Percentiles rank a stretch among this genome's conserved stretches.
phyloP scores from a whole-genome alignment of 2,113 vertebrate species.

The Pygoscelis adeliae region DNA sequence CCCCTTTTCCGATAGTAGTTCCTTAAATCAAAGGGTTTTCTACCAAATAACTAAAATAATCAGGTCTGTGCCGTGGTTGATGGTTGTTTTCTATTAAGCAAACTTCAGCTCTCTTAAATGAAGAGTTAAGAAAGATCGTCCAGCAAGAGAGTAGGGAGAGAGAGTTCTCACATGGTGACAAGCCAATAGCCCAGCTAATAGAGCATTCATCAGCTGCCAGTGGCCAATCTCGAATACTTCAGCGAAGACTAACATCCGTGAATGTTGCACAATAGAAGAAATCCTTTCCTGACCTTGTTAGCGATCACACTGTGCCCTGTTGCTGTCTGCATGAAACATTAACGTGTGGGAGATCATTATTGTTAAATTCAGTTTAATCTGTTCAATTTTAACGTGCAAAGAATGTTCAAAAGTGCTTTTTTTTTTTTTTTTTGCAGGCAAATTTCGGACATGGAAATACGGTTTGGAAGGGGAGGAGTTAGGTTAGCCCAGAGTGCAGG shows the following conservation, averaged over 20 bases:
- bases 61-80: background rate
- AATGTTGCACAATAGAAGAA: background rate
- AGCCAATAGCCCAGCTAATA: background rate
- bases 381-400: background rate
- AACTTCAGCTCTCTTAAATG: background rate
- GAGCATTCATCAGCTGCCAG: background rate
- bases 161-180: background rate
- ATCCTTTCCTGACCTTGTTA: background rate
- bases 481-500: background rate
- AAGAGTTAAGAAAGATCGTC: background rate
- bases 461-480: background rate
- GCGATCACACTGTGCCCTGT: background rate
- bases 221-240: background rate
- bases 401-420: background rate
- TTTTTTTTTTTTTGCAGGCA: background rate
- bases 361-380: background rate
- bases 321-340: background rate
- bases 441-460: background rate
- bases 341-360: background rate
- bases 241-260: background rate
- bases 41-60: background rate
- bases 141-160: background rate
- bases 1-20: background rate
- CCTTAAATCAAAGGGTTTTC: background rate
- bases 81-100: background rate